These are phyloP conservation scores for Exocentrus adspersus DNA, from an alignment of 2,888 invertebrate species.

Conservation along the genomic window DNA sequence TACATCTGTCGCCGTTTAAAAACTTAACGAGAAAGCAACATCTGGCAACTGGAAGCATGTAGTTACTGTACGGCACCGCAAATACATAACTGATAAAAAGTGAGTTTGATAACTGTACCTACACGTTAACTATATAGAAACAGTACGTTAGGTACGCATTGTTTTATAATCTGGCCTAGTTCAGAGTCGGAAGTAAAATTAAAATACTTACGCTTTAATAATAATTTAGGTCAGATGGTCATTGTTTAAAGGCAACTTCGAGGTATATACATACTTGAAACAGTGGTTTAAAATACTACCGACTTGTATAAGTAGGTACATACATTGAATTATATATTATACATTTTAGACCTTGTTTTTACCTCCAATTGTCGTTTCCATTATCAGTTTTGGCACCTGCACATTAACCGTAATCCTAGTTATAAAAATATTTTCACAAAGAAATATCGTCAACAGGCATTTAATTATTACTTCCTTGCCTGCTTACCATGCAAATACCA, in stretches of 20 bases:
- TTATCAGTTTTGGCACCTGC: too few relatives aligned
- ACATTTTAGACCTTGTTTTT: too few relatives aligned
- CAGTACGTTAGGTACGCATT: slow-evolving; percentile 33
- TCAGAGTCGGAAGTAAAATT: slow-evolving; percentile 36
- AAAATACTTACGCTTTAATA: slow-evolving; percentile 27
- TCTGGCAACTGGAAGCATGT: background rate
- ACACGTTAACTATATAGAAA: slow-evolving; percentile 7
- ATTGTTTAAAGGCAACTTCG: slow-evolving; percentile 13
- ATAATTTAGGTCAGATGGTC: slow-evolving; percentile 29
- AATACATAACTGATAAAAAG: slow-evolving; percentile 29
- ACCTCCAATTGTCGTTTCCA: too few relatives aligned
- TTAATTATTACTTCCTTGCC: too few relatives aligned
- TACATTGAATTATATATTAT: too few relatives aligned
- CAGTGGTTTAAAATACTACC: too few relatives aligned
- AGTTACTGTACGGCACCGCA: background rate
- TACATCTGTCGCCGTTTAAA: background rate
- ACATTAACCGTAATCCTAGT: too few relatives aligned
- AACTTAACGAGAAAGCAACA: background rate
- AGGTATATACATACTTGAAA: too few relatives aligned
- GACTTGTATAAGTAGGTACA: too few relatives aligned
- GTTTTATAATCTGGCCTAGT: slow-evolving; percentile 35
- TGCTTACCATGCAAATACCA: background rate
- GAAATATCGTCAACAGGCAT: too few relatives aligned
- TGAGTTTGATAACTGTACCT: slow-evolving; percentile 32
- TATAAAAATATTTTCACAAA: too few relatives aligned